Base-by-base conservation (phyloP, 2,888 invertebrate species). In the Dastarcus helophoroides region DNA sequence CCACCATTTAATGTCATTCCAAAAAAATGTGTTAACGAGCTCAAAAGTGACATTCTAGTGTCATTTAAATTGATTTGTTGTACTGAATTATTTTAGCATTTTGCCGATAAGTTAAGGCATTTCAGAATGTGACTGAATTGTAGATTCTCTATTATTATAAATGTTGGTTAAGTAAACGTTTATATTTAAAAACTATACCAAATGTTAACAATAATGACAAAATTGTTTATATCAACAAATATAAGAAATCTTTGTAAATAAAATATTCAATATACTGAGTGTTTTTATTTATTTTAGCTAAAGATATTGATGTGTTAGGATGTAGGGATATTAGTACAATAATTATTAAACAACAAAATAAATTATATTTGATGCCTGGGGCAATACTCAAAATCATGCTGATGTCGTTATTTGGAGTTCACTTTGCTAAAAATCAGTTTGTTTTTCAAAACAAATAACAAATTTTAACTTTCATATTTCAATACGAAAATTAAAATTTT, bases 171-270 rank as follows among this genome's bases (percentile, higher is more conserved):
- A 45, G 41, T 43, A 41, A 47, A 48, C 47, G 42, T 50, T 51
- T 48, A 48, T 48, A 48, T 50, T 49, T 50, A 50, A 52, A 50
- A 47, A 49, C 41, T 51, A 49, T 52, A 52, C 52, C 52, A 52
- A 52, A 52, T 52, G 52, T 52, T 52, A 51, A 49, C 46, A 48
- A 50, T 51, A 52, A 52, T 50, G 48, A 52, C 48, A 50, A 39
- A 47, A 46, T 47, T 51, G 50, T 49, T 47, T 47, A 50, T 49
- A 48, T 48, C 44, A 43, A 43, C 38, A 46, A 42, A 45, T 31
- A 34, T 31, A 31, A 35, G 31, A 19, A 33, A 22, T 30, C 37
- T 42, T 42, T 42, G 42, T 42, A 44, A 41, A 45, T 43, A 43
- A 42, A 38, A 38, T 30, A 32, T 24, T 19, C 7, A 19, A 19